Conservation (phyloP, 1,140 invertebrate species). For the Ostrea edulis region DNA sequence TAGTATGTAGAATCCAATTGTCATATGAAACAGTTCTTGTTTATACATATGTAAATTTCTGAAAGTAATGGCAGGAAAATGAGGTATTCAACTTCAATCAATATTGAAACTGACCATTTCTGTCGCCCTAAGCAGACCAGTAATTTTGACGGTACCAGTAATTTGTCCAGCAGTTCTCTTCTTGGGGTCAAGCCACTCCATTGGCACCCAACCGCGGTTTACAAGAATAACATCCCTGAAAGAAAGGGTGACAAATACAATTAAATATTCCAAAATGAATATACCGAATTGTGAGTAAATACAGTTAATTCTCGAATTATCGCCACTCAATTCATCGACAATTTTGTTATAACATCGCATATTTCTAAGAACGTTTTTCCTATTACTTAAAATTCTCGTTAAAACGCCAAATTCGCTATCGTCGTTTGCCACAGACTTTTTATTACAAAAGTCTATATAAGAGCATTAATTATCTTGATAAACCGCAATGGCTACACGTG, state of each 20-base stretch:
- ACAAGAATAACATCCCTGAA: conserved; percentile 23
- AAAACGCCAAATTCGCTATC: too few relatives aligned
- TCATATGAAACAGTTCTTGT: background rate
- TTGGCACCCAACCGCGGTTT: conserved; percentile 37
- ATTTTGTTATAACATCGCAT: too few relatives aligned
- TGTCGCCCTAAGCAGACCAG: background rate
- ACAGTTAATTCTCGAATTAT: too few relatives aligned
- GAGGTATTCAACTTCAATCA: background rate
- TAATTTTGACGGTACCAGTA: background rate
- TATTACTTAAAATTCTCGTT: too few relatives aligned
- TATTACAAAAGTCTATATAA: too few relatives aligned
- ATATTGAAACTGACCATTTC: background rate
- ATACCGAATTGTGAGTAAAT: too few relatives aligned
- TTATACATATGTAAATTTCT: background rate
- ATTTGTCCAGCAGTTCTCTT: background rate
- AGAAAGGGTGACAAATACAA: background rate
- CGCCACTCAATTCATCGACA: too few relatives aligned
- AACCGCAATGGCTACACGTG: too few relatives aligned
- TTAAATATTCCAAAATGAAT: background rate
- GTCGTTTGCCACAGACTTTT: too few relatives aligned
- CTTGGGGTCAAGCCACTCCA: background rate
- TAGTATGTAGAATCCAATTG: background rate
- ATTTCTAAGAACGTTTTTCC: too few relatives aligned
- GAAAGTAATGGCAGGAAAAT: background rate
- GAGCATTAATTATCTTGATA: too few relatives aligned